Base-by-base conservation (phyloP, 2,113 vertebrate species). In the Etia nguti region DNA sequence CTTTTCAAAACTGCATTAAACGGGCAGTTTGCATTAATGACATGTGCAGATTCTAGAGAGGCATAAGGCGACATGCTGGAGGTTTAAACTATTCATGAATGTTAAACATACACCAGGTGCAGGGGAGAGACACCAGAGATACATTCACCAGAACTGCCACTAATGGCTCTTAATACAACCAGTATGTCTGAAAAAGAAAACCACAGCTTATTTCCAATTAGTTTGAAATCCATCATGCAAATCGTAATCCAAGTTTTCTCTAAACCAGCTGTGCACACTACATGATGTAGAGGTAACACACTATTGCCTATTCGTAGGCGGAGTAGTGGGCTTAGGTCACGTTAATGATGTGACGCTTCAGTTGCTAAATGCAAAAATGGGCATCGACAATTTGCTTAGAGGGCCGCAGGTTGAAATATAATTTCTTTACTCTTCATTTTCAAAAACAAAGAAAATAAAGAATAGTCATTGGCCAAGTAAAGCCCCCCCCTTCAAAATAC, bases 51-150 rank as follows among this genome's bases (percentile, higher is more conserved):
- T 90, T n/a, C n/a, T 80, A 36, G 31, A 86, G 68, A 84, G 79
- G 77, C 22, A n/a, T 16, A n/a, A n/a, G 62, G 65, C 75, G 86
- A 89, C 92, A 94, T 93, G 93, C 86, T 88, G 59, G 77, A 55
- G 77, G 52, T 92, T 90, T 94, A 75, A 94, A 93, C 70, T 91
- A 93, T 92, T 95, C 90, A 93, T 95, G 92, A 94, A 94, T 96
- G 93, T 90, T 95, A 95, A 96, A 94, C 86, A 94, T 93, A 77
- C 89, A 92, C 91, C 95, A 96, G 96, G 94, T 96, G 95, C 89
- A 90, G 80, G 20, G 55, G 7, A 36, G 65, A 88, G 81, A 87
- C 86, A 88, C 77, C 81, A 87, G 86, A 92, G 89, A 68, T 62
- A 92, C 62, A 18, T 81, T 83, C 79, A 90, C 31, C 81, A 86